Evolutionary conservation across 2,113 vertebrate genomes (phyloP).

Genomic region (Apistogramma diplotaenia): DNA sequence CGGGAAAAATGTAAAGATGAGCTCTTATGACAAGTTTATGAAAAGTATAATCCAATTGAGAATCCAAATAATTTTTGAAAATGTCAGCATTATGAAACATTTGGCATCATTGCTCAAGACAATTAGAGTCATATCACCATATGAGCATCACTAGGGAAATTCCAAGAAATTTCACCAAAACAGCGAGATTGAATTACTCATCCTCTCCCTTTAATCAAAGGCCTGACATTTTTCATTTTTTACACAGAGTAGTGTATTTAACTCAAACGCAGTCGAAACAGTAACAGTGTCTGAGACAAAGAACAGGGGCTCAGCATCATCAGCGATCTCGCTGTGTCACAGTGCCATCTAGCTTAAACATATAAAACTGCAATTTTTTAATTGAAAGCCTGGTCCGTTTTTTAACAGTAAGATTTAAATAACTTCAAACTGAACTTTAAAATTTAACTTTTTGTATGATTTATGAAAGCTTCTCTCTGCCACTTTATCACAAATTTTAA

Average conservation of each 20-base stretch:
- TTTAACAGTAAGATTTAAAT: background rate
- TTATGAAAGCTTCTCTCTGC: background rate
- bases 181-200: background rate
- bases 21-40: too few species aligned
- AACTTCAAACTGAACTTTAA: background rate
- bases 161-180: background rate
- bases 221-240: background rate
- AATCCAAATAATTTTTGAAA: background rate
- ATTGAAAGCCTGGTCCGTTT: background rate
- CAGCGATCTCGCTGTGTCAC: constrained; percentile 25
- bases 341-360: constrained; percentile 61
- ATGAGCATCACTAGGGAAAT: background rate
- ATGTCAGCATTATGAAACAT: background rate
- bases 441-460: background rate
- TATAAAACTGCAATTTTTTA: background rate
- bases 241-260: background rate
- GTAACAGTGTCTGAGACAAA: constrained; percentile 45
- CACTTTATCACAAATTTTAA: too few species aligned
- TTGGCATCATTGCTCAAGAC: background rate
- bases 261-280: constrained; percentile 17
- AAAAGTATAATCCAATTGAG: background rate
- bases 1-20: background rate
- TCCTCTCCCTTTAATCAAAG: background rate
- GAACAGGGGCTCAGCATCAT: background rate
- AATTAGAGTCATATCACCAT: background rate